Conservation (phyloP, 2,797 vertebrate species). For the Anniella stebbinsi region DNA sequence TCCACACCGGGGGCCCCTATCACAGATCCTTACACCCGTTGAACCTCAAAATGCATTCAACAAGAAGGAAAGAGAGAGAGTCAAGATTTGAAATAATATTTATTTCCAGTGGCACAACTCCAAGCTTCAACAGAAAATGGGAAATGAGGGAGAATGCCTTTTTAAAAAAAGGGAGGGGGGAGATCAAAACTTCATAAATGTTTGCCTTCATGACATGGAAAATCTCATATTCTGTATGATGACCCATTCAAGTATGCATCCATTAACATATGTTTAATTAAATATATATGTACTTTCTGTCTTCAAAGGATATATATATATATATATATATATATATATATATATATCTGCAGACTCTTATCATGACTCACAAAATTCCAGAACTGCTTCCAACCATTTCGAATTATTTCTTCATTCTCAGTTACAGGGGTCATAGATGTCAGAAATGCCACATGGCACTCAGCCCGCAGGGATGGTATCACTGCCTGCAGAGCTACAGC, state of each 20-base stretch:
- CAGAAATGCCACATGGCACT: background rate
- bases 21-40: conserved; percentile 75
- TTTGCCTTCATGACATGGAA: background rate
- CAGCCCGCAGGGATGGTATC: background rate
- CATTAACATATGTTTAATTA: background rate
- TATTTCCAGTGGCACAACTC: background rate
- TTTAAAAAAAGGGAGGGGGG: background rate
- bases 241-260: background rate
- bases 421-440: background rate
- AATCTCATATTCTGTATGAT: background rate
- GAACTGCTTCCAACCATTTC: background rate
- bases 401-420: background rate
- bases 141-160: conserved; percentile 45
- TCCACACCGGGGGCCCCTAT: conserved; percentile 72
- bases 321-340: no score
- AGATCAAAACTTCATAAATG: conserved; percentile 29
- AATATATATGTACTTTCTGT: background rate
- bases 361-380: background rate
- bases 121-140: background rate
- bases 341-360: background rate
- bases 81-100: conserved; percentile 32
- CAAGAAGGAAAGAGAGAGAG: conserved; percentile 51
- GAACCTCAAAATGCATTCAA: conserved; percentile 80
- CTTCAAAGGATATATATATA: no score
- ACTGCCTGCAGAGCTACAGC: background rate